Evolutionary conservation across 2,113 vertebrate species (phyloP).

Genomic region (Castor canadensis): DNA sequence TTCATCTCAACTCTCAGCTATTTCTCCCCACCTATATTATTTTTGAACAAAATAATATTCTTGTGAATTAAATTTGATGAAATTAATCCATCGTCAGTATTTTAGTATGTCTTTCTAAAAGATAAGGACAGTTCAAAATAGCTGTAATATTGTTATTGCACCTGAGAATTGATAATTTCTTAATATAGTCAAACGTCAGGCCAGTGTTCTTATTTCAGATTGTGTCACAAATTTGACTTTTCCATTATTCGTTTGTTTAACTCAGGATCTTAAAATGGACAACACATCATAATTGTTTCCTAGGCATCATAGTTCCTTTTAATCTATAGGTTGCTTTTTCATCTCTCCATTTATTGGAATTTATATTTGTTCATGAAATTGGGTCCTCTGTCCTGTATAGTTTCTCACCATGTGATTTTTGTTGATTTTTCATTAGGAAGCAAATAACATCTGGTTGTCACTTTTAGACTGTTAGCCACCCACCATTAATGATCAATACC

Average conservation of each 20-base stretch:
- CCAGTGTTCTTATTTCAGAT: not conserved
- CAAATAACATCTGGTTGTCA: not conserved
- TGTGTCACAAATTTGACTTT: not conserved
- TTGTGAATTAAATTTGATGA: not conserved
- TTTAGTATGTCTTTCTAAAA: not conserved
- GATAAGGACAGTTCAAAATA: not conserved
- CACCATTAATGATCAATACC: not conserved
- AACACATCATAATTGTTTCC: not conserved
- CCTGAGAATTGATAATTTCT: not conserved
- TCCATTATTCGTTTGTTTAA: slow-evolving; percentile 3
- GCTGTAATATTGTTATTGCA: too few relatives aligned
- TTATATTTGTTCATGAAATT: not conserved
- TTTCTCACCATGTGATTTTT: not conserved
- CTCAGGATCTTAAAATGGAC: not conserved
- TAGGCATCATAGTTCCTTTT: slow-evolving; percentile 7
- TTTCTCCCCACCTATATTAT: not conserved
- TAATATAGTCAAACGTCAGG: not conserved
- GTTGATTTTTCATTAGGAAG: not conserved
- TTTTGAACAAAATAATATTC: not conserved
- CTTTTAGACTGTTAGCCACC: not conserved
- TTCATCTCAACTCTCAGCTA: not conserved
- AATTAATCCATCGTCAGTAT: not conserved
- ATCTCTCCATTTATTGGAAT: not conserved
- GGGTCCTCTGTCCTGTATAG: not conserved
- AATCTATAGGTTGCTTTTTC: not conserved